phyloP scores from a whole-genome alignment of 2,113 vertebrate genomes.

The Loxodonta africana region DNA sequence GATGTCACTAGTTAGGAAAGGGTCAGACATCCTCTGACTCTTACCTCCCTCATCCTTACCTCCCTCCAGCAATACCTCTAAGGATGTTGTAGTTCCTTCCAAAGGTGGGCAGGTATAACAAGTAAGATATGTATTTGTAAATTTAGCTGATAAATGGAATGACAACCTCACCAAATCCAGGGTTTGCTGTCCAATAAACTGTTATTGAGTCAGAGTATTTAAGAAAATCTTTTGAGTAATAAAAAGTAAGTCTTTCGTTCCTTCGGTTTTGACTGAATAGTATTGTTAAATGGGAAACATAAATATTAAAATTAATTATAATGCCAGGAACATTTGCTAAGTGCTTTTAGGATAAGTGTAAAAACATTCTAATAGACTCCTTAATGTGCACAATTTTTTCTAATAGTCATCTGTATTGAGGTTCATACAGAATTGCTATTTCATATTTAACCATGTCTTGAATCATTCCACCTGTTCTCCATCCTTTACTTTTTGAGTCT shows the following conservation, averaged over 20 bases:
- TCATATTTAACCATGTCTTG: background rate
- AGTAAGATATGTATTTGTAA: too few relatives aligned
- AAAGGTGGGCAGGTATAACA: too few relatives aligned
- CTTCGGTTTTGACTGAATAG: background rate
- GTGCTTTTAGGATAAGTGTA: background rate
- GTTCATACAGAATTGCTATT: background rate
- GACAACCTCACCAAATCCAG: too few relatives aligned
- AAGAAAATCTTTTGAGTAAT: background rate
- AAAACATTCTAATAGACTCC: background rate
- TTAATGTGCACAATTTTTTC: background rate
- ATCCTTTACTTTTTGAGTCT: background rate
- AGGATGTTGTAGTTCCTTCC: background rate
- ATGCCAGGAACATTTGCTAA: background rate
- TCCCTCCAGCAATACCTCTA: background rate
- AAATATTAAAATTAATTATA: background rate
- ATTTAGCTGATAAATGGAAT: background rate
- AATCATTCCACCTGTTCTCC: too few relatives aligned
- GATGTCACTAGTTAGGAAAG: background rate
- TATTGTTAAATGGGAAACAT: background rate
- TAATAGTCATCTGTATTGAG: background rate
- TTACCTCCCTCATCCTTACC: background rate
- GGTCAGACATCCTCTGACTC: background rate
- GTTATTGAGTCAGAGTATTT: background rate
- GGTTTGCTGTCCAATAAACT: background rate
- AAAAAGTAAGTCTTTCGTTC: background rate